These are phyloP conservation scores for Melanostoma mellinum DNA, from an alignment of 2,888 invertebrate species.

Conservation along the genomic window DNA sequence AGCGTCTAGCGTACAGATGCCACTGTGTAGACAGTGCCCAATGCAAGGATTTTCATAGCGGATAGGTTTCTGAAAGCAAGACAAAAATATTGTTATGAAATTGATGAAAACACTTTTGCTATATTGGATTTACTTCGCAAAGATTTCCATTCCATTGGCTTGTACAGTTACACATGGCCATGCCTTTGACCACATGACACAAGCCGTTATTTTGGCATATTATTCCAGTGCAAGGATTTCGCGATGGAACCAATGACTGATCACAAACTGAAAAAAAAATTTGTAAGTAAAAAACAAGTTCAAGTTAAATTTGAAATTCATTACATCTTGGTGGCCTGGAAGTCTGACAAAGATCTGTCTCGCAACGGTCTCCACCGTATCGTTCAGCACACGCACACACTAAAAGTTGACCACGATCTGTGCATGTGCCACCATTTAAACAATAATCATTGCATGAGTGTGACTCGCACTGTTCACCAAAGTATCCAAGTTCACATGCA, in stretches of 20 bases:
- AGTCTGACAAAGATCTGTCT: constrained; percentile 83
- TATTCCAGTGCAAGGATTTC: constrained; percentile 80
- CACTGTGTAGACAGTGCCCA: constrained; percentile 84
- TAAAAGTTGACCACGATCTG: constrained; percentile 76
- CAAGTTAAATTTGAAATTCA: not conserved
- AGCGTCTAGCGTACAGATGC: constrained; percentile 84
- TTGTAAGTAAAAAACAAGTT: not conserved
- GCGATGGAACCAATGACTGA: constrained; percentile 76
- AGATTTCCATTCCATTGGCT: constrained; percentile 84
- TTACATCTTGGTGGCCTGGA: constrained; percentile 79
- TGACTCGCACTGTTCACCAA: constrained; percentile 83
- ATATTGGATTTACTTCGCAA: constrained; percentile 81
- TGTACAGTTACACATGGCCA: constrained; percentile 84
- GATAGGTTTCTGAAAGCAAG: constrained; percentile 82
- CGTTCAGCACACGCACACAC: constrained; percentile 79
- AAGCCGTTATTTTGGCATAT: constrained; percentile 84
- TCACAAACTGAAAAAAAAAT: constrained; percentile 77
- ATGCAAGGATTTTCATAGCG: constrained; percentile 86
- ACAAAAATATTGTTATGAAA: not conserved
- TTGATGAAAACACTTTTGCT: not conserved
- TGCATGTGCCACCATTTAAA: constrained; percentile 83
- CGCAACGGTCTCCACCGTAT: constrained; percentile 83
- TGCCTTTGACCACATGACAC: constrained; percentile 82
- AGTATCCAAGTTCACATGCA: constrained; percentile 79
- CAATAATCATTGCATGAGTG: constrained; percentile 83